Evolutionary conservation across 2,888 invertebrate species (phyloP).

Genomic region (Aradus depressus): DNA sequence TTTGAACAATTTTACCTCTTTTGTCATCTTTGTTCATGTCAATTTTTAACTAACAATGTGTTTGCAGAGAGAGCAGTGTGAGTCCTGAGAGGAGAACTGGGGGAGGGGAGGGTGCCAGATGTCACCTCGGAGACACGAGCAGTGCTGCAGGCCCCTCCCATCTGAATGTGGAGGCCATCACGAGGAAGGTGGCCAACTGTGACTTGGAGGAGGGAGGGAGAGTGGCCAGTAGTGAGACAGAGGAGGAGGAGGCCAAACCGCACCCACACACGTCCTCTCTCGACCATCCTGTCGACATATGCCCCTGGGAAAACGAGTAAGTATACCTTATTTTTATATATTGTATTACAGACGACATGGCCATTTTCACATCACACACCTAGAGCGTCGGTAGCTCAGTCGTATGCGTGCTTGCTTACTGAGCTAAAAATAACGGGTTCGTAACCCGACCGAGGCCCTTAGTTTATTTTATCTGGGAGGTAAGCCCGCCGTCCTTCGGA

Average conservation of each 20-base stretch:
- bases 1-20: not conserved
- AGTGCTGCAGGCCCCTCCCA: slow-evolving; percentile 6
- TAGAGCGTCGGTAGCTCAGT: too few species aligned
- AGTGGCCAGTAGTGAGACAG: not conserved
- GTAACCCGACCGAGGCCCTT: too few species aligned
- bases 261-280: too few species aligned
- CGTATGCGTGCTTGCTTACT: too few species aligned
- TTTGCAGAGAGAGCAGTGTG: slow-evolving; percentile 24
- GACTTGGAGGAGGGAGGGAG: not conserved
- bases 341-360: too few species aligned
- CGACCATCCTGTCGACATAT: slow-evolving; percentile 53
- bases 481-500: too few species aligned
- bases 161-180: slow-evolving; percentile 11
- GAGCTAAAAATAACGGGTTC: too few species aligned
- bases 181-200: slow-evolving; percentile 11
- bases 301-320: slow-evolving; percentile 95
- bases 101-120: slow-evolving; percentile 23
- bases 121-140: slow-evolving; percentile 16
- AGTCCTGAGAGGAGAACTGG: slow-evolving; percentile 23
- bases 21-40: not conserved
- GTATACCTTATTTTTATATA: too few species aligned
- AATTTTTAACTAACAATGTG: not conserved
- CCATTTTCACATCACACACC: too few species aligned
- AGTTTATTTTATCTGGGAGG: too few species aligned
- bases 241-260: slow-evolving; percentile 2